Evolutionary conservation across 2,113 vertebrate genomes (phyloP).

Genomic region (Corapipo altera): DNA sequence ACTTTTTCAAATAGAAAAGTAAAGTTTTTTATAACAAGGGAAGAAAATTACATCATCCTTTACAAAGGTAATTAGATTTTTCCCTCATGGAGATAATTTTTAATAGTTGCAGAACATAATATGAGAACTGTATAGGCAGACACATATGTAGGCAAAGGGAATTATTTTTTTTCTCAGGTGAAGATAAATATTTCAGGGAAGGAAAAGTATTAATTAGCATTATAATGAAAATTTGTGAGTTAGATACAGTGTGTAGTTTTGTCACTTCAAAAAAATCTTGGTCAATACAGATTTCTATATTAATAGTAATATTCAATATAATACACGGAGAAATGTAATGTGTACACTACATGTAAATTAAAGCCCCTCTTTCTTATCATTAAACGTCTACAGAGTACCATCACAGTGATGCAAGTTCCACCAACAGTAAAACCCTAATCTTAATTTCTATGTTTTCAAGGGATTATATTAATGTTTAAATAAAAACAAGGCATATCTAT

Average conservation of each 20-base stretch:
- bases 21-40: neutral
- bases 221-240: neutral
- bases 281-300: neutral
- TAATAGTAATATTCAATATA: neutral
- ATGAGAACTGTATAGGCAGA: neutral
- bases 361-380: neutral
- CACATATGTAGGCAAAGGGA: neutral
- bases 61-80: neutral
- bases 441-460: neutral
- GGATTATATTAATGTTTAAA: neutral
- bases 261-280: neutral
- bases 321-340: fast-evolving
- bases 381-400: neutral
- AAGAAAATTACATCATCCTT: neutral
- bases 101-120: neutral
- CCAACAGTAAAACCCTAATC: neutral
- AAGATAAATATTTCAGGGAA: neutral
- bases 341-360: neutral
- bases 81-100: neutral
- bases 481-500: neutral
- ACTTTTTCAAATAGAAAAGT: neutral
- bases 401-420: neutral
- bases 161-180: neutral
- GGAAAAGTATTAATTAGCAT: neutral
- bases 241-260: neutral